Evolutionary conservation across 2,797 vertebrate species (phyloP), one percentile per base, ranked within the genome.

Genomic region (Apogon talboti): DNA sequence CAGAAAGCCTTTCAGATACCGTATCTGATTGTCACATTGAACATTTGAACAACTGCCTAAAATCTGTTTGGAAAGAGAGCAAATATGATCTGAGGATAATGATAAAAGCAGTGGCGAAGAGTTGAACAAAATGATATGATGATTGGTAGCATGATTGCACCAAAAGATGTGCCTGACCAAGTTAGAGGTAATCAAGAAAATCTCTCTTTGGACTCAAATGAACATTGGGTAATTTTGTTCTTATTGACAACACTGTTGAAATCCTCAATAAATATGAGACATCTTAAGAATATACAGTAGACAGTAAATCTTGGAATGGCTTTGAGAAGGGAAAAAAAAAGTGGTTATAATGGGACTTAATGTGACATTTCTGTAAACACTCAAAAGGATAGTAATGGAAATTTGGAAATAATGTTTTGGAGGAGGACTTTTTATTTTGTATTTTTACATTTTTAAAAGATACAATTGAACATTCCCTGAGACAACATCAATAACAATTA

Each of bases 11-110:
- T 78, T 67, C 9, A 73, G 33, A 64, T 47, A 16, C 55, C 33
- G 52, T 49, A 78, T 82, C 49, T 70, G 60, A 85, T 61, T 84
- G 51, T 75, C 53, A 78, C 18, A 65, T 46, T 71, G n/a, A 59
- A 66, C 42, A 35, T 44, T 13, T 30, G 21, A 16, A 7, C 1
- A 24, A 18, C 3, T 41, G 7, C 12, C 11, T 35, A 51, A 74
- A 55, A 46, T 35, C 49, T 24, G 52, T 75, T 60, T 56, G 33
- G 38, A 71, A 47, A 49, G 15, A 62, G 35, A 21, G 19, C 16
- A 61, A 76, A 65, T 60, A 24, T 51, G 53, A 68, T 71, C 16
- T 51, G 49, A 69, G 67, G 40, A 73, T 56, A 76, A 78, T 70
- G 55, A 82, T 51, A 65, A 78, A 4, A 66, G 76, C 42, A 45